phyloP scores from a whole-genome alignment of 2,888 invertebrate genomes.

The Baronia brevicornis region DNA sequence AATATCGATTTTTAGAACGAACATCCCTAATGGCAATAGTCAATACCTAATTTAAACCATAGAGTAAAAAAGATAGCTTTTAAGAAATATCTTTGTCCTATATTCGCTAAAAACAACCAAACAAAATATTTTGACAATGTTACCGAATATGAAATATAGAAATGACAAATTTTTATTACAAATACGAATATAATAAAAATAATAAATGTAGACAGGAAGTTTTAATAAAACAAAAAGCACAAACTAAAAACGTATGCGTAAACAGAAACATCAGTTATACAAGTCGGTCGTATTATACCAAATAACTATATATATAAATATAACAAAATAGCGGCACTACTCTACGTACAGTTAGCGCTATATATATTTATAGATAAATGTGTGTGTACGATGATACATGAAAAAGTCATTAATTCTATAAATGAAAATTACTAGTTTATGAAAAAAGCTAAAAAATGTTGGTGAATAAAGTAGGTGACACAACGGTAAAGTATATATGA shows the following conservation, averaged over 20 bases:
- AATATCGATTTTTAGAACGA: no score
- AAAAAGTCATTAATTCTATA: conserved; percentile 31
- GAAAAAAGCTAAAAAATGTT: conserved; percentile 13
- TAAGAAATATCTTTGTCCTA: no score
- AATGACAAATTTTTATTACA: neutral
- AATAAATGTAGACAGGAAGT: no score
- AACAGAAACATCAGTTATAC: conserved; percentile 45
- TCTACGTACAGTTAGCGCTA: conserved; percentile 46
- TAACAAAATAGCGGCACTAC: conserved; percentile 68
- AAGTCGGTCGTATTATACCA: conserved; percentile 46
- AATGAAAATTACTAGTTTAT: conserved; percentile 26
- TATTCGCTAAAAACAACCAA: conserved; percentile 6
- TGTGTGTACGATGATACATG: conserved; percentile 40
- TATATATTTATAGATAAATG: no score
- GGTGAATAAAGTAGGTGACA: conserved; percentile 21
- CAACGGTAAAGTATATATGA: conserved; percentile 33
- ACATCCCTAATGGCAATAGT: conserved; percentile 21
- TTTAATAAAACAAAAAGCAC: no score
- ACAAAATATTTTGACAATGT: neutral
- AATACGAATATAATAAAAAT: neutral
- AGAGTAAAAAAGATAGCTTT: conserved; percentile 40
- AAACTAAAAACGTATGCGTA: conserved; percentile 24
- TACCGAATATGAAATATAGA: neutral
- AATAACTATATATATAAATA: conserved; percentile 43
- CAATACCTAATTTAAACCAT: conserved; percentile 47